Evolutionary conservation across 2,888 invertebrate genomes (phyloP), one percentile per base, ranked within the genome.

Genomic region (Drosophila affinis): DNA sequence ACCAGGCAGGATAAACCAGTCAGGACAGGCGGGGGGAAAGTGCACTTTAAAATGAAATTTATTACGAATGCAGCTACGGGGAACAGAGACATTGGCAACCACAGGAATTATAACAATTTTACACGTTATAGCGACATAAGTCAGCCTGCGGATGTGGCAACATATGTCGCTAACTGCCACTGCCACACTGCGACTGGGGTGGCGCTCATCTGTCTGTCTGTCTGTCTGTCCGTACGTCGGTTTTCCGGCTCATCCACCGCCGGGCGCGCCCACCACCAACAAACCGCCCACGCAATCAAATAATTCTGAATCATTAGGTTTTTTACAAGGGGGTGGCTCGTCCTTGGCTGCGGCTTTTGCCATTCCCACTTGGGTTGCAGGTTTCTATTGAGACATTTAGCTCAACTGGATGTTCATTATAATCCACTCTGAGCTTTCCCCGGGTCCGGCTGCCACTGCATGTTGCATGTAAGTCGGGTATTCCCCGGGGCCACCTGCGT

Each of bases 261-360:
- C 29, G 2, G 7, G 7, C 29, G 29, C 29, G 29, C 29, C 29
- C 62, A 51, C 63, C 62, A 55, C 68, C 81, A 76, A 73, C 76
- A 81, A 79, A 78, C 87, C 91, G 86, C 91, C 91, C 90, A 89
- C 90, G 81, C 88, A 88, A 90, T 90, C 90, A 89, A 91, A 90
- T 87, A 81, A 89, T 89, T 88, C 88, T 82, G 79, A 86, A 78
- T 90, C 90, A 91, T 91, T 91, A 89, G 78, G 79, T 89, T 83
- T 79, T 76, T 76, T 75, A 68, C 56, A 64, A 49, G 56, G 62
- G 75, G 75, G 71, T 69, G 73, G 72, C 64, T 39, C 3, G 39
- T 39, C 39, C 39, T n/a, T 39, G 14, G 39, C 39, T 52, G 53
- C 27, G 5, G 18, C 59, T 56, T 44, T 54, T 55, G 32, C 53